These are phyloP conservation scores for Valencia hispanica DNA, from an alignment of 2,797 vertebrate genomes.

Conservation along the genomic window DNA sequence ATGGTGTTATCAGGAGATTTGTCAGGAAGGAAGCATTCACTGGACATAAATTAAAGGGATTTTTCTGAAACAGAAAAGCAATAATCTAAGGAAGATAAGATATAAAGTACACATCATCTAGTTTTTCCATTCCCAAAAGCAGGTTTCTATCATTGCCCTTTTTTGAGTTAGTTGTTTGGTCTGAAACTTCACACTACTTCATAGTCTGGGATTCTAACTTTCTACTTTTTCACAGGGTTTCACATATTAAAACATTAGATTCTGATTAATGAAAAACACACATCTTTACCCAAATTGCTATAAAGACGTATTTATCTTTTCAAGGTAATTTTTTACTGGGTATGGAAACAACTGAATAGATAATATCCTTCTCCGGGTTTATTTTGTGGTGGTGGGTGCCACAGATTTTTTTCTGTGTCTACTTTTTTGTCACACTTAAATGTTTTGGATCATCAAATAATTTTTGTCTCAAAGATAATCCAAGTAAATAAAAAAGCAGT, in stretches of 20 bases:
- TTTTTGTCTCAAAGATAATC: too few species aligned
- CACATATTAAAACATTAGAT: background rate
- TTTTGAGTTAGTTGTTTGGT: background rate
- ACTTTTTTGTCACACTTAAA: too few species aligned
- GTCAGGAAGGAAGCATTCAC: constrained; percentile 40
- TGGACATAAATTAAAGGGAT: constrained; percentile 54
- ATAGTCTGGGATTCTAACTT: background rate
- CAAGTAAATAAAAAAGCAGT: too few species aligned
- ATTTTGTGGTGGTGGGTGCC: too few species aligned
- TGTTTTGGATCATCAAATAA: too few species aligned
- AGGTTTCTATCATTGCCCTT: background rate
- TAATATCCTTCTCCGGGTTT: too few species aligned
- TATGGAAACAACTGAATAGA: too few species aligned
- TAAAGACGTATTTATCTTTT: background rate
- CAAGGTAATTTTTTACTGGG: background rate
- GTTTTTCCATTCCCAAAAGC: constrained; percentile 2
- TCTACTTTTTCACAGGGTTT: background rate
- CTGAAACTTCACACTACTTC: too few species aligned
- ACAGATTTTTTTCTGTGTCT: too few species aligned
- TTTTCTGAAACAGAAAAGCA: constrained; percentile 45
- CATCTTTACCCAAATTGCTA: too few species aligned
- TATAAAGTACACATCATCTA: constrained; percentile 24
- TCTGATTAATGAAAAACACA: background rate
- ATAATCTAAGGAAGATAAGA: constrained; percentile 16
- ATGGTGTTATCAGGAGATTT: constrained; percentile 60